Conservation (phyloP, 1,140 invertebrate genomes). For the Globodera rostochiensis region DNA sequence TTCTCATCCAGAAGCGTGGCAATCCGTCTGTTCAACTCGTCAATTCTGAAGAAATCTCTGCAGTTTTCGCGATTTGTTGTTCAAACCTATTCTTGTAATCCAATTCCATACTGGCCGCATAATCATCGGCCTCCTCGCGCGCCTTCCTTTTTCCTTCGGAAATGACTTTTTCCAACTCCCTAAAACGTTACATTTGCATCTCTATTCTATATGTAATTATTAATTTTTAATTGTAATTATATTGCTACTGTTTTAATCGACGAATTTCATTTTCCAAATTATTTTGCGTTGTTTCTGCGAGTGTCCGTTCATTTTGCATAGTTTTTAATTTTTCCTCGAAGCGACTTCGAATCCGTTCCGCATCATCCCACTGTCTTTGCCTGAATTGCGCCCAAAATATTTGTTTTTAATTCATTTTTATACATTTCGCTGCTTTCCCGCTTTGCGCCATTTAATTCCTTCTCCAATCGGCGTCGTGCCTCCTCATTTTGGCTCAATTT, state of each 20-base stretch:
- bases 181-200: constrained; percentile 38
- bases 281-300: constrained; percentile 58
- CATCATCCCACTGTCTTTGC: constrained; percentile 57
- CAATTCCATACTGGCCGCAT: constrained; percentile 53
- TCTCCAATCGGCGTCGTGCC: constrained; percentile 55
- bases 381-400: constrained; percentile 33
- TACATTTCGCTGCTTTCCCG: constrained; percentile 55
- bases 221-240: background rate
- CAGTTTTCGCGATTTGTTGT: background rate
- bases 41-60: constrained; percentile 52
- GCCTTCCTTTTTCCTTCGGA: constrained; percentile 57
- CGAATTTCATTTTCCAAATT: constrained; percentile 61
- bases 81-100: constrained; percentile 61
- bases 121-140: constrained; percentile 61
- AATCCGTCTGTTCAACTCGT: constrained; percentile 60
- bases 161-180: constrained; percentile 55
- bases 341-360: constrained; percentile 53
- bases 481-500: constrained; percentile 63
- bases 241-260: constrained; percentile 53
- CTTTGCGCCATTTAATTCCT: constrained; percentile 58
- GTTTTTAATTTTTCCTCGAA: constrained; percentile 62
- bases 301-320: constrained; percentile 50
- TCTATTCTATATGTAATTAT: too few species aligned
- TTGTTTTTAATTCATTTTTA: constrained; percentile 24
- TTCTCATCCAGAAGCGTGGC: constrained; percentile 59